Percentiles rank a stretch among this genome's conserved stretches.
Conservation (phyloP, 2,113 vertebrate species). For the Onychostruthus taczanowskii region DNA sequence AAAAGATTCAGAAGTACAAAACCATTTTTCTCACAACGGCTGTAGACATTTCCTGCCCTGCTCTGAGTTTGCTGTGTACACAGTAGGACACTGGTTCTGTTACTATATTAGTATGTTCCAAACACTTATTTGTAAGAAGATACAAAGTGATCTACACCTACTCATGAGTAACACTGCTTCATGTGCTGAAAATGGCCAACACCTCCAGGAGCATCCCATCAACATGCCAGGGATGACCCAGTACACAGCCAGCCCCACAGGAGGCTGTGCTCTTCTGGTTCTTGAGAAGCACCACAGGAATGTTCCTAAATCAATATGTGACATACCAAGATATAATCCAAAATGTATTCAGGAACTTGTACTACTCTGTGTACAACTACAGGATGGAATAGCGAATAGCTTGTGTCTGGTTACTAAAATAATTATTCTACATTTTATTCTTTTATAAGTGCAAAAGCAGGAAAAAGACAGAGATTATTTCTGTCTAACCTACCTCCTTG, state of each 20-base stretch:
- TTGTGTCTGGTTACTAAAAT: neutral
- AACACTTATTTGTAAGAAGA: neutral
- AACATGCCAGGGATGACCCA: neutral
- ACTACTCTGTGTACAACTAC: neutral
- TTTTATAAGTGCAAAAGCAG: neutral
- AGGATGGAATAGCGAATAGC: neutral
- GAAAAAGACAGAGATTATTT: neutral
- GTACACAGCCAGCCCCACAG: neutral
- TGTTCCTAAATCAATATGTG: neutral
- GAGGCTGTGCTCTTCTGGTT: neutral
- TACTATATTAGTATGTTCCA: neutral
- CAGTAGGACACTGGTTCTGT: neutral
- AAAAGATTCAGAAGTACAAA: neutral
- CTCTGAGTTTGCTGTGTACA: neutral
- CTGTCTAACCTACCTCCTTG: neutral
- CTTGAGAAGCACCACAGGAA: neutral
- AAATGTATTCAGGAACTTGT: neutral
- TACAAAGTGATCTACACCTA: neutral
- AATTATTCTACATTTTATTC: neutral
- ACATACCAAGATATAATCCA: neutral
- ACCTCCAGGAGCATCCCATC: neutral
- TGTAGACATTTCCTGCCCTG: neutral
- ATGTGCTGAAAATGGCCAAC: neutral
- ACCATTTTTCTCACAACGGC: neutral
- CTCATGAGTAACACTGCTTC: neutral